Evolutionary conservation across 1,140 invertebrate species (phyloP), one percentile per base, ranked within the genome.

Genomic region (Drosophila setifemur): DNA sequence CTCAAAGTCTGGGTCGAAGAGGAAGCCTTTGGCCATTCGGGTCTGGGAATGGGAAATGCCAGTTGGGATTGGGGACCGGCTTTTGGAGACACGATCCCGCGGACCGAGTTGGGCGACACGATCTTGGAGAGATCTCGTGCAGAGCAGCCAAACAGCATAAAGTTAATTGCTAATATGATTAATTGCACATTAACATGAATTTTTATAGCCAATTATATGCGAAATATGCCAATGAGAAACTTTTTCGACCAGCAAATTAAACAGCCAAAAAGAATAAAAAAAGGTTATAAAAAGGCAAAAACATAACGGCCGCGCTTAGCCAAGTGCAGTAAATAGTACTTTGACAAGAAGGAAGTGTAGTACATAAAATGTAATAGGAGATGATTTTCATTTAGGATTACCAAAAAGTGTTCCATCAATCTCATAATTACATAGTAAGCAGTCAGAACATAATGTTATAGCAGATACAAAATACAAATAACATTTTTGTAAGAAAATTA

Each of bases 101-200:
- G 33, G 33, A 2, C 33, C 14, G 33, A 37, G 33, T 16, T 37
- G 33, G 33, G 33, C 33, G 48, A 54, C 42, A 48, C 67, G 69
- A 73, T 66, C 58, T 53, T 33, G 45, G 48, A 35, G 66, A 71
- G 79, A 83, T 83, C 69, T 83, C 79, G 79, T 85, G 79, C 79
- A 74, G 79, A 26, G 83, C 71, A 63, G 61, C 47, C 64, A 74
- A 78, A 87, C 83, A 88, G 78, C 83, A 87, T 88, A 88, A 87
- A 87, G 83, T 88, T 87, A 87, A 88, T 87, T 87, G 83, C 77
- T 88, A 88, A 88, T 87, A 88, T 87, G 83, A 87, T 87, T 88
- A 88, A 87, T 87, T 87, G 83, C 82, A 82, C 73, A 83, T 87
- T 87, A 87, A 87, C 83, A 88, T 87, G 83, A 87, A 83, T 81